Evolutionary conservation across 64 coral and sea anemone genomes (phyloP), one percentile per base, ranked within the genome.

Genomic region (Acropora tenuis): DNA sequence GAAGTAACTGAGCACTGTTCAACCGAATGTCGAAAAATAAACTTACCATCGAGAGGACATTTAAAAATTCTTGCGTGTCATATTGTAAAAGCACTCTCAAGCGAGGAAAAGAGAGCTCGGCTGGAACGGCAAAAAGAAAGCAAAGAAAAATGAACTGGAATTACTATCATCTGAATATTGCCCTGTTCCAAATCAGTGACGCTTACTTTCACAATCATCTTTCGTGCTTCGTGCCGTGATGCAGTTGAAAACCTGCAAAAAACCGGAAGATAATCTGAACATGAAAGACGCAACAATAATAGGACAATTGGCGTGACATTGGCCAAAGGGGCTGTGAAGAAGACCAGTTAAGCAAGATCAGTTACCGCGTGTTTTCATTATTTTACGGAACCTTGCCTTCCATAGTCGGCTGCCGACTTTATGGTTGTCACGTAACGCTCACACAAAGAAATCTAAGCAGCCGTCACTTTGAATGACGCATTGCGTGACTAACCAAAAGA

Each of bases 21-120:
- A 55, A 55, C 52, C 9, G 52, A 55, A 55, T 9, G 4, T 4
- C 0, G 9, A 5, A 55, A 66, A 43, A 40, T 10, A 40, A 0
- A 66, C 97, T 94, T 92, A 99, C 97, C 91, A 99, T 66, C 5
- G 97, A 99, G 3, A 99, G 88, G 69, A 99, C 97, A 50, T 99
- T 99, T 69, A 99, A 63, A 58, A 99, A 99, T 79, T 99, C 97
- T 67, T 90, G 91, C 3, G 94, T 96, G 72, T 96, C 92, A 88
- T 96, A 99, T 17, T 94, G 74, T 10, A 99, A 57, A 41, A 99
- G 59, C 1, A 89, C 79, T 84, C 94, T 82, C 44, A 99, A 46
- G 50, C 93, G 92, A 30, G 97, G 97, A 76, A 94, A 96, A 0
- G 91, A 80, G 69, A 59, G 82, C 20, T 93, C 91, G 44, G 74